Percentiles rank a stretch among this genome's conserved stretches.
Conservation (phyloP, 2,797 vertebrate genomes). For the Aselliscus stoliczkanus region DNA sequence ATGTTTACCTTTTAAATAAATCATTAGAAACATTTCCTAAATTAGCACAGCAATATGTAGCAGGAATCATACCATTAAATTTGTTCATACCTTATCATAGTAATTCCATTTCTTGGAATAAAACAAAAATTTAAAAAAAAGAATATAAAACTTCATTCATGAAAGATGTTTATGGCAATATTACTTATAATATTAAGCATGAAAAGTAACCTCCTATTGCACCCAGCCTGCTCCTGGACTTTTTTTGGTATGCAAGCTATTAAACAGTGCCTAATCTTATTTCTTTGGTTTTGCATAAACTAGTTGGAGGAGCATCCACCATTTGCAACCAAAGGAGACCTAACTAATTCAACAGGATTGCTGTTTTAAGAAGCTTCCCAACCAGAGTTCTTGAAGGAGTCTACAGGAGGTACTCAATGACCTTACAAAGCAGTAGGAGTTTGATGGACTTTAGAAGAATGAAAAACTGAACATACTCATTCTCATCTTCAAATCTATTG, state of each 20-base stretch:
- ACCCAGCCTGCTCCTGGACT: neutral
- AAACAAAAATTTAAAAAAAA: neutral
- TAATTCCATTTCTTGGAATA: neutral
- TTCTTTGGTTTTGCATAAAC: neutral
- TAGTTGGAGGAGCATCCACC: neutral
- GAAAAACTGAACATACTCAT: constrained; percentile 45
- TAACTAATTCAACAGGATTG: neutral
- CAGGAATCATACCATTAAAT: neutral
- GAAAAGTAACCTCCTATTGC: neutral
- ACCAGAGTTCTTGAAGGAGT: neutral
- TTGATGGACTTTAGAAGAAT: constrained; percentile 63
- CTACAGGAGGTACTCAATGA: constrained; percentile 37
- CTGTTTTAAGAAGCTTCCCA: constrained; percentile 19
- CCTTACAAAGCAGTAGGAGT: constrained; percentile 46
- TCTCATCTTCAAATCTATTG: constrained; percentile 36
- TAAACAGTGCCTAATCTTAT: neutral
- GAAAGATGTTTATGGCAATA: neutral
- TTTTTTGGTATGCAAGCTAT: neutral
- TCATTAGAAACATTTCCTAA: neutral
- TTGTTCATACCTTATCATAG: neutral
- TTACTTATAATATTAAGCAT: neutral
- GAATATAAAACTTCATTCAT: neutral
- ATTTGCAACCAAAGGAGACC: neutral
- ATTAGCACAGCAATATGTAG: neutral
- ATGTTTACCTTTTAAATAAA: neutral